Evolutionary conservation across 30 jellyfish, hydroid and myxozoan genomes (phyloP).

Genomic region (Chrysaora quinquecirrha): DNA sequence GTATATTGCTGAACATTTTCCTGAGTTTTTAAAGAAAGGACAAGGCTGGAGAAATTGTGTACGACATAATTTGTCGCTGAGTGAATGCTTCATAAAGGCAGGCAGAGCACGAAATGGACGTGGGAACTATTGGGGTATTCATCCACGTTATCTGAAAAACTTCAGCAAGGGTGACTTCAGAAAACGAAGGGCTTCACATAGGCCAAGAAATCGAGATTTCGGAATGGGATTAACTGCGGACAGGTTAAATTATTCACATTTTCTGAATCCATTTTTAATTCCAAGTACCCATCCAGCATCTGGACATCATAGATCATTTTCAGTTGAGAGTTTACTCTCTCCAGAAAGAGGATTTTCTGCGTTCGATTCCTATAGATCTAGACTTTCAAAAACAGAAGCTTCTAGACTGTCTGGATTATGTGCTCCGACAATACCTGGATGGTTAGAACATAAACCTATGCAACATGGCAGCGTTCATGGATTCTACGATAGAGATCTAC

Average conservation of each 20-base stretch:
- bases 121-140: constrained; percentile 99
- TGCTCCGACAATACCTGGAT: constrained; percentile 40
- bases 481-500: constrained; percentile 30
- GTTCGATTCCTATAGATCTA: constrained; percentile 52
- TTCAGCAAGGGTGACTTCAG: constrained; percentile 97
- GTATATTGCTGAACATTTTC: constrained; percentile 95
- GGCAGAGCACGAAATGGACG: constrained; percentile 99
- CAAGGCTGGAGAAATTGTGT: constrained; percentile 99
- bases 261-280: constrained; percentile 58
- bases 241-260: constrained; percentile 71
- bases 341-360: constrained; percentile 79
- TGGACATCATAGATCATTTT: constrained; percentile 58
- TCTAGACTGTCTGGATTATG: constrained; percentile 61
- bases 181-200: constrained; percentile 90
- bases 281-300: constrained; percentile 51
- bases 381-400: constrained; percentile 36
- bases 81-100: constrained; percentile 96
- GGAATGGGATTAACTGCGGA: constrained; percentile 74
- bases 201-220: constrained; percentile 95
- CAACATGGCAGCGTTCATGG: constrained; percentile 35
- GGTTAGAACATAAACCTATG: constrained; percentile 66
- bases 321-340: constrained; percentile 81
- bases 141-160: constrained; percentile 92
- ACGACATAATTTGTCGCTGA: constrained; percentile 92
- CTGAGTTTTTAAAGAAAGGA: constrained; percentile 95